Percentiles rank a stretch among this genome's conserved stretches.
Evolutionary conservation across 2,797 vertebrate species (phyloP).

Genomic region (Poecilia gillii): DNA sequence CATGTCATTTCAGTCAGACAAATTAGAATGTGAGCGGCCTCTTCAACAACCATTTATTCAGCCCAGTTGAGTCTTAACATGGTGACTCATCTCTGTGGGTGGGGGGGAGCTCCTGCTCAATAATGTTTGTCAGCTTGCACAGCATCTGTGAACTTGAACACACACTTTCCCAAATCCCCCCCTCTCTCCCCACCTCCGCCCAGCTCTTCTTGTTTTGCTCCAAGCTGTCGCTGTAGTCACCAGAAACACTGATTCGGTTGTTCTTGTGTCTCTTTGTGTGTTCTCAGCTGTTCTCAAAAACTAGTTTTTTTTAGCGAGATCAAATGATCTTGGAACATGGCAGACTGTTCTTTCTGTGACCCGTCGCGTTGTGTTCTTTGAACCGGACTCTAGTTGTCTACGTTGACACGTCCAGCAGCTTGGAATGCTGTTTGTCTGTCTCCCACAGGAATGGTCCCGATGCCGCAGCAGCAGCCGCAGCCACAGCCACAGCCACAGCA

Average conservation of each 20-base stretch:
- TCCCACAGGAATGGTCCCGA: conserved; percentile 89
- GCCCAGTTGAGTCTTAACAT: conserved; percentile 42
- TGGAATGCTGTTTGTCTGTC: conserved; percentile 14
- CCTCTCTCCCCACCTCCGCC: not conserved
- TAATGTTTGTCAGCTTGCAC: conserved; percentile 49
- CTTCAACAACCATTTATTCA: conserved; percentile 57
- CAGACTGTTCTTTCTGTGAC: conserved; percentile 10
- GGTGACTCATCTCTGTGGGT: conserved; percentile 44
- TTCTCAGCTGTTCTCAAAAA: conserved; percentile 27
- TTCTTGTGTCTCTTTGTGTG: conserved; percentile 35
- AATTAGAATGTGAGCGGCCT: conserved; percentile 47
- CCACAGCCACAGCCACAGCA: conserved; percentile 75
- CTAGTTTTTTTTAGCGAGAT: conserved; percentile 28
- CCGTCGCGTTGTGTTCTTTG: conserved; percentile 14
- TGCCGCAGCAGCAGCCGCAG: conserved; percentile 85
- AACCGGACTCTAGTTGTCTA: conserved; percentile 14
- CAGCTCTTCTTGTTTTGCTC: conserved; percentile 42
- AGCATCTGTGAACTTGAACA: conserved; percentile 62
- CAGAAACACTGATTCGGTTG: conserved; percentile 49
- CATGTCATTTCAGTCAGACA: conserved; percentile 43
- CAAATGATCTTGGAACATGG: conserved; percentile 30
- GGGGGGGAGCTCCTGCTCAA: conserved; percentile 36
- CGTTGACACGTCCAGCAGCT: not conserved
- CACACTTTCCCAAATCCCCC: conserved; percentile 27
- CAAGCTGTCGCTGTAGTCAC: conserved; percentile 55